phyloP scores from a whole-genome alignment of 2,113 vertebrate genomes.

The Corapipo altera region DNA sequence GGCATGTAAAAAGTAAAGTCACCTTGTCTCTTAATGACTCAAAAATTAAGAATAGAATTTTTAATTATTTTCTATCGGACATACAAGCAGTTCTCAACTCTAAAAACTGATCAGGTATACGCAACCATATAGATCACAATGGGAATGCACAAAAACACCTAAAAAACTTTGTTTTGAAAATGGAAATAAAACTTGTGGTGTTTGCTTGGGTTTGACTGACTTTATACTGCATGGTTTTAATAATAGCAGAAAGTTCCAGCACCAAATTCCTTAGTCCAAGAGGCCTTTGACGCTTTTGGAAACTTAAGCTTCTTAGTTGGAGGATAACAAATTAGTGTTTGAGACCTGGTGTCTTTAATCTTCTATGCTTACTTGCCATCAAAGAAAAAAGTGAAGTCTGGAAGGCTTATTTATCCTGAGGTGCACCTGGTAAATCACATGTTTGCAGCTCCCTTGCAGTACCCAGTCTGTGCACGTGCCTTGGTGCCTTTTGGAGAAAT shows the following conservation, averaged over 20 bases:
- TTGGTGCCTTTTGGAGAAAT: neutral
- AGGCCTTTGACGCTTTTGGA: neutral
- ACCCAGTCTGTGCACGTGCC: neutral
- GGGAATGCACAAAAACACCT: neutral
- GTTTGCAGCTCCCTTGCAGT: neutral
- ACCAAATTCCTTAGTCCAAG: neutral
- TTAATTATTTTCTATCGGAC: neutral
- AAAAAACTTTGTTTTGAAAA: neutral
- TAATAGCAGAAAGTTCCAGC: neutral
- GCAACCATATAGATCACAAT: neutral
- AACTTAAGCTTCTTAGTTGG: neutral
- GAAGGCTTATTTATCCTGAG: neutral
- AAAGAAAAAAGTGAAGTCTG: neutral
- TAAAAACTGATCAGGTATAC: neutral
- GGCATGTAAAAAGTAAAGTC: neutral
- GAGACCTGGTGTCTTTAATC: slow-evolving; percentile 18
- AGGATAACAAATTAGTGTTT: neutral
- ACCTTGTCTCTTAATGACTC: neutral
- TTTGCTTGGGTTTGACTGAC: neutral
- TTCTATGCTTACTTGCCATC: neutral
- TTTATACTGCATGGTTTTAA: neutral
- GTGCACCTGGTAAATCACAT: slow-evolving; percentile 18
- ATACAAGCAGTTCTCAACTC: neutral
- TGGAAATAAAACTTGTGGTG: neutral
- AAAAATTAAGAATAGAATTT: neutral